Evolutionary conservation across 2,888 invertebrate genomes (phyloP), one percentile per base, ranked within the genome.

Genomic region (Seira musarum): DNA sequence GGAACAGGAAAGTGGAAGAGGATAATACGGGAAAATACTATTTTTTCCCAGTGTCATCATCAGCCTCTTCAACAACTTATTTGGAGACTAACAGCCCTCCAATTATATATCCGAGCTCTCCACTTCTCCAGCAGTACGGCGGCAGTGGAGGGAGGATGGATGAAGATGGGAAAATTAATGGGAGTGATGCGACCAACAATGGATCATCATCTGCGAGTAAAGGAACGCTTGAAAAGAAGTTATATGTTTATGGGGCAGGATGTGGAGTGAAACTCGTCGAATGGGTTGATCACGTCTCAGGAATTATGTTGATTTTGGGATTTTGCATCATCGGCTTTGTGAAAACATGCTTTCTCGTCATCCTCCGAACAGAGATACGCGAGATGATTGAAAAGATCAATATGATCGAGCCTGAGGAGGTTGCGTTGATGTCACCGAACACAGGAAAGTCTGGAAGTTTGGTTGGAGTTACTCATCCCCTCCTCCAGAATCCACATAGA

Each of bases 321-420:
- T 95, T 95, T 89, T 96, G 96, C 90, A 95, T 96, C 84, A 93
- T 96, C 87, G 94, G 95, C 87, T 96, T 96, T 90, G 91, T 95
- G 87, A 96, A 96, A 90, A 91, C 95, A 89, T 95, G 95, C 91
- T 96, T 96, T 91, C 92, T 95, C 85, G 95, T 94, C 80, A 95
- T 95, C 87, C 91, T 95, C 87, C 92, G 95, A 74, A 94, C 94
- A 90, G 79, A 79, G 64, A 73, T 79, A 8, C 68, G 79, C 65
- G 96, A 96, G 89, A 96, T 96, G 96, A 95, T 96, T 88, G 95
- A 95, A 89, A 96, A 96, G 90, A 96, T 96, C 88, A 93, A 94
- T 88, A 92, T 95, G 88, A 90, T 96, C 82, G 92, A 92, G 87
- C 70, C 74, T 8, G 86, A 84, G 19, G 76, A 78, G 30, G 79